Evolutionary conservation across 2,113 vertebrate species (phyloP).

Genomic region (Triplophysa siluroides): DNA sequence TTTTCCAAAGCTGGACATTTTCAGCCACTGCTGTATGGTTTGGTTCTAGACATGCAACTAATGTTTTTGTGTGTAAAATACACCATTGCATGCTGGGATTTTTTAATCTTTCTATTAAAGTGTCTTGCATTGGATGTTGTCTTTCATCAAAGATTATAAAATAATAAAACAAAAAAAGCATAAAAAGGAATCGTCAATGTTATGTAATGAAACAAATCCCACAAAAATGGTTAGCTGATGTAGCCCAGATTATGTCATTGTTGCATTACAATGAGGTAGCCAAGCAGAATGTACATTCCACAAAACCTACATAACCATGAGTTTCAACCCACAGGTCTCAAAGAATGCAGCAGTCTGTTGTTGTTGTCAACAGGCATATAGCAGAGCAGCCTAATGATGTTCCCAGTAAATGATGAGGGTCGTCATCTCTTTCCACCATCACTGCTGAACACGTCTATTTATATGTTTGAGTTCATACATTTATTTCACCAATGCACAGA

Average conservation of each 20-base stretch:
- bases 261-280: neutral
- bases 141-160: neutral
- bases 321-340: constrained; percentile 1
- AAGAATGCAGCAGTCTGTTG: neutral
- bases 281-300: neutral
- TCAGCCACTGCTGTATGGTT: too few species aligned
- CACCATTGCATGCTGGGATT: neutral
- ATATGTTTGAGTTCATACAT: constrained; percentile 9
- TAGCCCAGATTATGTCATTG: neutral
- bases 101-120: neutral
- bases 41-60: neutral
- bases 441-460: constrained; percentile 34
- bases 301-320: neutral
- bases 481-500: constrained; percentile 34
- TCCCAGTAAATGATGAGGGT: constrained; percentile 1
- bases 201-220: neutral
- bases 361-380: constrained; percentile 10
- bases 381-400: constrained; percentile 9
- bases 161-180: neutral
- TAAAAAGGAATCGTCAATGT: neutral
- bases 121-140: neutral
- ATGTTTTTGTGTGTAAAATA: neutral
- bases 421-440: neutral
- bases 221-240: neutral
- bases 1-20: too few species aligned